Percentiles rank a stretch among this genome's conserved stretches.
phyloP scores from a whole-genome alignment of 2,797 vertebrate genomes.

The Pelodytes ibericus region DNA sequence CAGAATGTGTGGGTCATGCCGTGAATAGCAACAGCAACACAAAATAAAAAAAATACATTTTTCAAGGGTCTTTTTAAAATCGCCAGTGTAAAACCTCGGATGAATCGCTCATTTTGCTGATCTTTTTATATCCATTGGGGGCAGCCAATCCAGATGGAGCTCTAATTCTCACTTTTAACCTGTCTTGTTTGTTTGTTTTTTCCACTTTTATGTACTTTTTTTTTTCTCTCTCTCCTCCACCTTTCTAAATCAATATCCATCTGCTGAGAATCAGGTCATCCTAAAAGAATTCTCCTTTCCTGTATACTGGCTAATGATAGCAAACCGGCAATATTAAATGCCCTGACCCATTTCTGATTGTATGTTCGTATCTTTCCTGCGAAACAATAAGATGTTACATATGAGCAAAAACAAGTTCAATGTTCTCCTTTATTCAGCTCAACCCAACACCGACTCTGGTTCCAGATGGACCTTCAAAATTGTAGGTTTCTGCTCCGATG shows the following conservation, averaged over 20 bases:
- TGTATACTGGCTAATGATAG: not conserved
- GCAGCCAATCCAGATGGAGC: not conserved
- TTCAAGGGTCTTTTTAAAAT: not conserved
- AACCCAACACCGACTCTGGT: no score
- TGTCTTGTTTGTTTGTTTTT: constrained; percentile 10
- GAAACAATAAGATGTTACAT: not conserved
- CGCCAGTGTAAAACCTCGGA: not conserved
- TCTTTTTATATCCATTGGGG: not conserved
- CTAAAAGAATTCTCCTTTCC: not conserved
- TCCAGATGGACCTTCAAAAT: not conserved
- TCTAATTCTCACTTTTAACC: not conserved
- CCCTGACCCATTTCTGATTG: constrained; percentile 6
- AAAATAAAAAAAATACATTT: not conserved
- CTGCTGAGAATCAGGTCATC: not conserved
- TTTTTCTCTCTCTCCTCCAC: no score
- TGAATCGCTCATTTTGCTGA: not conserved
- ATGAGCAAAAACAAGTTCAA: not conserved
- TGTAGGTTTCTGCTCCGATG: not conserved
- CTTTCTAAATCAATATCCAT: constrained; percentile 20
- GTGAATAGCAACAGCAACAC: not conserved
- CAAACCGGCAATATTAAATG: not conserved
- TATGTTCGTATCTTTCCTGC: not conserved
- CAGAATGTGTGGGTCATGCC: not conserved
- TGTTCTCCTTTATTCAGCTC: not conserved
- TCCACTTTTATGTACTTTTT: not conserved